Evolutionary conservation across 2,113 vertebrate genomes (phyloP), one percentile per base, ranked within the genome.

Genomic region (Tragelaphus scriptus): DNA sequence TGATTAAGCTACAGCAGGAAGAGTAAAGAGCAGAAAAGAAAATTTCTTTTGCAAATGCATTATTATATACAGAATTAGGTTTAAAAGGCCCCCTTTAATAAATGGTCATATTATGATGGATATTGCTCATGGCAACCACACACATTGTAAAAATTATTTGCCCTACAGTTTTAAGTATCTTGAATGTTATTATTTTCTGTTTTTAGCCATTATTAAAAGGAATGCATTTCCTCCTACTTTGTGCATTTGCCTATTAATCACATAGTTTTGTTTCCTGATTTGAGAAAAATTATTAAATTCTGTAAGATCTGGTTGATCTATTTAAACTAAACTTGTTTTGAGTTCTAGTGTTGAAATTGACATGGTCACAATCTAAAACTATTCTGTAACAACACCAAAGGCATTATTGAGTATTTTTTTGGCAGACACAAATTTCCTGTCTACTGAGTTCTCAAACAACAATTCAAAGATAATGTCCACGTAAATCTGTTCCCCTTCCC

Each of bases 291-390:
- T 36, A 89, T 71, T 80, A 90, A 96, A 88, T 63, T 59, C n/a
- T 51, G 0, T 81, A 19, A 81, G 23, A 59, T n/a, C 3, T 71
- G 9, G 75, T 94, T 86, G 47, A 56, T 81, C 44, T 59, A 36
- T 77, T 86, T 96, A 55, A 88, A 77, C 16, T 86, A 44, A 59
- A 32, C 6, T 61, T 3, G 13, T 30, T 89, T 96, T 94, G 53
- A 95, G 23, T 93, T 95, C 16, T 58, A 87, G 53, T 92, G n/a
- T 65, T 96, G 7, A 90, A 68, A 53, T 28, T 93, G 87, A 92
- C 44, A 10, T 19, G 19, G 17, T 71, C 58, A 92, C 85, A 32
- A 79, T 68, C 2, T 90, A 5, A 93, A 81, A 55, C 71, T 65
- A 53, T 82, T 91, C 93, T 88, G 21, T 59, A 95, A 92, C 11